Evolutionary conservation across 2,888 invertebrate species (phyloP).

Genomic region (Leucophenga maculata): DNA sequence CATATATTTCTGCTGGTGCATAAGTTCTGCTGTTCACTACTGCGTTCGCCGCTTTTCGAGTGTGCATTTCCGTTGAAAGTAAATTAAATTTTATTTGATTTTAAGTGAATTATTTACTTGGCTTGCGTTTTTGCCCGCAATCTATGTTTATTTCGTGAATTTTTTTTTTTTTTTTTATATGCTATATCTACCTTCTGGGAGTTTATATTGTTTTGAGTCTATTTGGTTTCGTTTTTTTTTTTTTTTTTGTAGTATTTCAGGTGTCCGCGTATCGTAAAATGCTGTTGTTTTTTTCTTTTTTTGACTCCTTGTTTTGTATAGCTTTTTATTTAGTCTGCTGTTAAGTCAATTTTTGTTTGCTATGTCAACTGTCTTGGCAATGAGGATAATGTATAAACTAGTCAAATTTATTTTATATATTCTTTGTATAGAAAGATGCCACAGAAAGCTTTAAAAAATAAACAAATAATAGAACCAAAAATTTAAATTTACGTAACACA

Average conservation of each 20-base stretch:
- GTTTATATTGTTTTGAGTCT: neutral
- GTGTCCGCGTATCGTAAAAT: no score
- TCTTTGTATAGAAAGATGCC: no score
- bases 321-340: no score
- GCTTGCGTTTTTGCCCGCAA: constrained; percentile 27
- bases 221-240: neutral
- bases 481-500: no score
- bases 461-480: no score
- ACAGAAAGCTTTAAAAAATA: no score
- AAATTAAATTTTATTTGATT: constrained; percentile 59
- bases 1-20: constrained; percentile 11
- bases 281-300: no score
- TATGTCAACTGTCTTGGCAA: no score
- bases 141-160: neutral
- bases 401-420: no score
- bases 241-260: neutral
- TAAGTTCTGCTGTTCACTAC: neutral
- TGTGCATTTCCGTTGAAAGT: constrained; percentile 52
- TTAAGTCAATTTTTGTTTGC: no score
- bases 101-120: constrained; percentile 58
- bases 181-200: neutral
- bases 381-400: no score
- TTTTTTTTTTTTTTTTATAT: neutral
- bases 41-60: constrained; percentile 23
- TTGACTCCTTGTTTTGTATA: no score